Percentiles rank a stretch among this genome's conserved stretches.
phyloP scores from a whole-genome alignment of 2,888 invertebrate species.

The Drosophila hamatofila region DNA sequence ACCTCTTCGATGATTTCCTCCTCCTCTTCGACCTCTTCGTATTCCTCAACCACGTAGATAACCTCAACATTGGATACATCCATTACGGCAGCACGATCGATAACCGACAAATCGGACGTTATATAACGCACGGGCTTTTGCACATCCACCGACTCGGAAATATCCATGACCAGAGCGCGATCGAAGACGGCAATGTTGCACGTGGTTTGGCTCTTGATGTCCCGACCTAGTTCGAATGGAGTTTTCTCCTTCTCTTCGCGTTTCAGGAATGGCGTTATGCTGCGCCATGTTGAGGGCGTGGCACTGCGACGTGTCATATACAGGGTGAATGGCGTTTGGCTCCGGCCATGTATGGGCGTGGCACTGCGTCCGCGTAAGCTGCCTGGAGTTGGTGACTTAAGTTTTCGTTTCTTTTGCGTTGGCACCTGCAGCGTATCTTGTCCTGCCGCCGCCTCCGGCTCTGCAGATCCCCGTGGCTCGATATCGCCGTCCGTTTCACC shows the following conservation, averaged over 20 bases:
- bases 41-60: constrained; percentile 85
- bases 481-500: constrained; percentile 84
- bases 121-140: constrained; percentile 85
- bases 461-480: constrained; percentile 80
- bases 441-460: constrained; percentile 81
- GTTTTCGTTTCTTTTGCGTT: constrained; percentile 82
- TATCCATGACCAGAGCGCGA: constrained; percentile 85
- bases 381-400: constrained; percentile 85
- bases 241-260: constrained; percentile 85
- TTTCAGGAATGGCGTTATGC: constrained; percentile 85
- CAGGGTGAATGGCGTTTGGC: constrained; percentile 84
- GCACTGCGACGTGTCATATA: constrained; percentile 85
- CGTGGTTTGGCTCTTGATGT: constrained; percentile 82
- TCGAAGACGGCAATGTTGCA: constrained; percentile 85
- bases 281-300: constrained; percentile 85
- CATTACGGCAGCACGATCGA: constrained; percentile 86
- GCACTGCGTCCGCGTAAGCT: constrained; percentile 84
- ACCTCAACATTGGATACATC: constrained; percentile 86
- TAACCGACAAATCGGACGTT: constrained; percentile 85
- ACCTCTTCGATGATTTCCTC: constrained; percentile 82
- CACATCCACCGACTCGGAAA: constrained; percentile 83
- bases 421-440: constrained; percentile 84
- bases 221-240: constrained; percentile 85
- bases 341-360: constrained; percentile 85
- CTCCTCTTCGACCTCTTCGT: constrained; percentile 82